Conservation (phyloP, 2,797 vertebrate genomes). For the Mormyrops attenuatus region DNA sequence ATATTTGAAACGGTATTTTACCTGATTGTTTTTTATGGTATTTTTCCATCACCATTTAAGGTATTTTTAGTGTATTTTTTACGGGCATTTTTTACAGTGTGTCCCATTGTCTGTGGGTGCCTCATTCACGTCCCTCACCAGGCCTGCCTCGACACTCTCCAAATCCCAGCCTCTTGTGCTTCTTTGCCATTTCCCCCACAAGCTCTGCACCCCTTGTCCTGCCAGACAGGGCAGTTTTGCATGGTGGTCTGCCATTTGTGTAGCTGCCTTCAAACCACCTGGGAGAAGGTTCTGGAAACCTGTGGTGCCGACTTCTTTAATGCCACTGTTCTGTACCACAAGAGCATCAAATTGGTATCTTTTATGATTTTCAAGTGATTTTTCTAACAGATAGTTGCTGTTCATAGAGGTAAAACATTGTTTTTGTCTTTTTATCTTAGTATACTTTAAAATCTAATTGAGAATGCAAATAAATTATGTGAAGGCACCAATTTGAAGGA, state of each 20-base stretch:
- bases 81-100: no score
- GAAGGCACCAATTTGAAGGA: background rate
- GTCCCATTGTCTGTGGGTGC: background rate
- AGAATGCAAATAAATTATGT: background rate
- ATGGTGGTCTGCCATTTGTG: background rate
- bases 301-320: background rate
- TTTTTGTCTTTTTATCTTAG: background rate
- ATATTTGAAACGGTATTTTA: no score
- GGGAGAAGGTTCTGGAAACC: background rate
- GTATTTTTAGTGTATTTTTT: no score
- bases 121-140: background rate
- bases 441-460: background rate
- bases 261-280: background rate
- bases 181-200: background rate
- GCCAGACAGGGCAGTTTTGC: background rate
- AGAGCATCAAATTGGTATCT: background rate
- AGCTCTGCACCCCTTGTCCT: background rate
- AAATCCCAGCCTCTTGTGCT: background rate
- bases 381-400: background rate
- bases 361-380: background rate
- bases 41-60: no score
- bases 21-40: no score
- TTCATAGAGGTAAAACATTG: background rate
- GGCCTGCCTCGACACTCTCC: background rate
- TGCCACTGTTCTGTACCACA: background rate